Evolutionary conservation across 2,888 invertebrate genomes (phyloP), one percentile per base, ranked within the genome.

Genomic region (Lithophane semibrunnea): DNA sequence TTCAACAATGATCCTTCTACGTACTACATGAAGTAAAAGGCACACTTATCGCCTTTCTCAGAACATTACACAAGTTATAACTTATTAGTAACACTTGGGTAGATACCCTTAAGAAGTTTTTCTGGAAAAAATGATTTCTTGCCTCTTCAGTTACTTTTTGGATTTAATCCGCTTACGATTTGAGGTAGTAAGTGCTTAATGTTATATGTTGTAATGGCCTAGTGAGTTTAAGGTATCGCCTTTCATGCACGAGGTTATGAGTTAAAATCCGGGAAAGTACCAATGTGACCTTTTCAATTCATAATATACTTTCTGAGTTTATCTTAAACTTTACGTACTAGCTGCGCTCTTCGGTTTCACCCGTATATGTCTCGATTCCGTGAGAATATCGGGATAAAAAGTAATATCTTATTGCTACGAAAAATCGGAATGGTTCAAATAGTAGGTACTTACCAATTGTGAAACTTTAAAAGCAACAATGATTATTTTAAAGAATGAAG

Each of bases 21-120:
- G 47, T 21, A 29, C 29, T 29, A 56, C n/a, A 56, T 52, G 24
- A 66, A 65, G 68, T 49, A 56, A 83, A 65, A 9, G 56, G n/a
- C 29, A 24, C 56, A 83, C 42, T 83, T 83, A 77, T 77, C 80
- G 60, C 49, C n/a, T 16, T 61, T 80, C 56, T 52, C 83, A 63
- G 80, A 70, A 77, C 83, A 83, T 80, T 80, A 66, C 29, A 83
- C 80, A 77, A 80, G 78, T 77, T 70, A 56, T 65, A 24, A 76
- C 65, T 69, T 65, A 75, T 82, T 75, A 75, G 4, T 68, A n/a
- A 77, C 80, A 68, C 65, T 58, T 66, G 77, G 69, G 16, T 56
- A 61, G 54, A 29, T 77, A 69, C 29, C 44, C 58, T 13, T 68
- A 68, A 24, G 76, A 60, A 13, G 24, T 24, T 64, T 79, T 68